Conservation (phyloP, 2,888 invertebrate species). For the Lithophane socia region DNA sequence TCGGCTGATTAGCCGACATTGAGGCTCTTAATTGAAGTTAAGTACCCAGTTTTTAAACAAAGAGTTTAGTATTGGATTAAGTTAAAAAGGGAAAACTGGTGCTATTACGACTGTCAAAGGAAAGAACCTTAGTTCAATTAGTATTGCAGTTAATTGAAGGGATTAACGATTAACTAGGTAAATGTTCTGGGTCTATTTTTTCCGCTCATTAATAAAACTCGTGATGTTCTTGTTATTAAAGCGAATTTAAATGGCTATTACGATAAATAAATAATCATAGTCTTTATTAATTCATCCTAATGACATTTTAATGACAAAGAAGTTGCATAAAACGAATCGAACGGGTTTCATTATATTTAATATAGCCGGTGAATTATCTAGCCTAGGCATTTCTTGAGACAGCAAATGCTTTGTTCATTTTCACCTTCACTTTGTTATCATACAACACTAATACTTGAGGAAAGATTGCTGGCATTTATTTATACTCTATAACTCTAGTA, state of each 20-base stretch:
- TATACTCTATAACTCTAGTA: neutral
- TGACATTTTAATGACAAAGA: conserved; percentile 14
- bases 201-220: neutral
- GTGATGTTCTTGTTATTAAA: neutral
- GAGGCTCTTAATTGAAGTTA: conserved; percentile 25
- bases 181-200: neutral
- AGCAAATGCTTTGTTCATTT: neutral
- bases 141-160: neutral
- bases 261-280: too few relatives aligned
- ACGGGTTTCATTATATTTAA: neutral
- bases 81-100: neutral
- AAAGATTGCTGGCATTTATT: conserved; percentile 5
- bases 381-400: neutral
- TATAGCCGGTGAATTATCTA: neutral
- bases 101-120: neutral
- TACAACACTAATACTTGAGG: conserved; percentile 13
- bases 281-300: neutral
- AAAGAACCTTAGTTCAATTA: neutral
- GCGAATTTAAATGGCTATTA: neutral
- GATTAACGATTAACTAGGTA: neutral
- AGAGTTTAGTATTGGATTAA: conserved; percentile 16
- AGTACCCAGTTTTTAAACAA: conserved; percentile 18
- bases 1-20: conserved; percentile 53
- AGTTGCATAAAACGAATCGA: neutral
- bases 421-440: conserved; percentile 40